Evolutionary conservation across 2,113 vertebrate species (phyloP), one percentile per base, ranked within the genome.

Genomic region (Nettapus auritus): DNA sequence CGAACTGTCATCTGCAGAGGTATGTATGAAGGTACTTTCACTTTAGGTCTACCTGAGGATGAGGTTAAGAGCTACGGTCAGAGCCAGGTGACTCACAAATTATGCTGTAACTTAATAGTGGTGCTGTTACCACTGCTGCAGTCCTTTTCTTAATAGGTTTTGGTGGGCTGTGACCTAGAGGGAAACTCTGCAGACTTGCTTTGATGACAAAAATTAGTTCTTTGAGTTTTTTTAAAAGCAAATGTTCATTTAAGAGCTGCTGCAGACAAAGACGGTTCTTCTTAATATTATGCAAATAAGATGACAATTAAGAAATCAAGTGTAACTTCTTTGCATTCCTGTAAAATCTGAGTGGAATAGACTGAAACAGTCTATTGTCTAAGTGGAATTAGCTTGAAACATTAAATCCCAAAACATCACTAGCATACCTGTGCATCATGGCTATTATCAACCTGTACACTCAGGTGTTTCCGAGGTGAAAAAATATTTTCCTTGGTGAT

Each of bases 141-240:
- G 29, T 40, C 14, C 6, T 36, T 64, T 53, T 10, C 50, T 48
- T 28, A 21, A 18, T 2, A 31, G 52, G 13, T 59, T 75, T 31
- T 4, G 26, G 36, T 26, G 64, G 55, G 73, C 28, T 25, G 11
- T 19, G 20, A n/a, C n/a, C 4, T 82, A 12, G 19, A 19, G 11
- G 5, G 18, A 36, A 83, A 50, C 46, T 20, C 13, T 10, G n/a
- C 29, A 68, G 25, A 1, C 11, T 26, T 28, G 34, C n/a, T 80
- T 59, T 52, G 13, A 3, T 0, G 3, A 31, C 1, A 6, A 59
- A 15, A 0, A 0, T 13, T 22, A 53, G 13, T 3, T 36, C 18
- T 80, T 52, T 18, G 22, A 36, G 23, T 33, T 33, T 81, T 81
- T 74, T 63, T 3, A 23, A 57, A 57, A 67, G 13, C 25, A 19